Conservation (phyloP, 2,888 invertebrate species). For the Lysandra bellargus region DNA sequence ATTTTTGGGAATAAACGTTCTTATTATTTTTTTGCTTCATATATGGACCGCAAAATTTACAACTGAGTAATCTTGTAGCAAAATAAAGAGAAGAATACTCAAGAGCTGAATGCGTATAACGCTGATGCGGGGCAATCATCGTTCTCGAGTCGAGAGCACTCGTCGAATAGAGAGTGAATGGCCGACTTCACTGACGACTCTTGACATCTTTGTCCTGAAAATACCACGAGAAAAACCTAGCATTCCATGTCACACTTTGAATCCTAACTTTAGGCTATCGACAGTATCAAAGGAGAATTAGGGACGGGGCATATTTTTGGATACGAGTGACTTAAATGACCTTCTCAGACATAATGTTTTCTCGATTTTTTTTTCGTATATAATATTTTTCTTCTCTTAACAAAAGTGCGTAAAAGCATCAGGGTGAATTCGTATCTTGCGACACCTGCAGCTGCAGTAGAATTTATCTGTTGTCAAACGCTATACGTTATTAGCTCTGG, state of each 20-base stretch:
- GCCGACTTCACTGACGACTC: background rate
- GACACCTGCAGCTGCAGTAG: too few relatives aligned
- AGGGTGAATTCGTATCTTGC: too few relatives aligned
- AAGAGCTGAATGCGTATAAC: slow-evolving; percentile 13
- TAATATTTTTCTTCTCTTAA: too few relatives aligned
- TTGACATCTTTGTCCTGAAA: slow-evolving; percentile 22
- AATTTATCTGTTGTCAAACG: too few relatives aligned
- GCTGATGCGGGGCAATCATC: slow-evolving; percentile 28
- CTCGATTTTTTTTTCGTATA: too few relatives aligned
- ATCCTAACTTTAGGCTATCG: background rate
- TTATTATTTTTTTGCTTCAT: too few relatives aligned
- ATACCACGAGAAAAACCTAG: background rate
- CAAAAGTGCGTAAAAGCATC: too few relatives aligned
- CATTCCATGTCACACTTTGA: slow-evolving; percentile 3
- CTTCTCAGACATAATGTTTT: background rate
- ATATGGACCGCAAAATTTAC: too few relatives aligned
- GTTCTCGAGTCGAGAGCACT: slow-evolving; percentile 13
- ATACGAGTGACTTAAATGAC: too few relatives aligned
- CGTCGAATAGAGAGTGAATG: slow-evolving; percentile 3
- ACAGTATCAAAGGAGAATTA: background rate
- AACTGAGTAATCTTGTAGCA: background rate
- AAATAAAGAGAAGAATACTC: background rate
- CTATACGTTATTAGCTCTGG: too few relatives aligned
- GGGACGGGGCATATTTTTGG: background rate
- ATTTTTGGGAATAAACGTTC: too few relatives aligned